A percentile compares a stretch with the other conserved stretches of the same genome.
phyloP scores from a whole-genome alignment of 2,113 vertebrate species.

The Steatornis caripensis region DNA sequence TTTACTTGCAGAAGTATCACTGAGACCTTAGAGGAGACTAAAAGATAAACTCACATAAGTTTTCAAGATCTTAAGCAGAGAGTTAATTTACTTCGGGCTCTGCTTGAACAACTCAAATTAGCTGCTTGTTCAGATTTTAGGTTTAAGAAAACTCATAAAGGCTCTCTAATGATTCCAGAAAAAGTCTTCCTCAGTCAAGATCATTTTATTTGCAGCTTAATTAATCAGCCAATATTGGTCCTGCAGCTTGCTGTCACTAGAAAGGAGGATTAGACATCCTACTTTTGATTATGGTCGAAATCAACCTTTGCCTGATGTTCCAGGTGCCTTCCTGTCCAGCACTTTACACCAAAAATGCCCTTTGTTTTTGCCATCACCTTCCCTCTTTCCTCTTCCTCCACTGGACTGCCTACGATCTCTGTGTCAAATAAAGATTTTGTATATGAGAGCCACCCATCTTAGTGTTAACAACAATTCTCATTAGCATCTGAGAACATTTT shows the following conservation, averaged over 20 bases:
- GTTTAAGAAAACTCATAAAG: not conserved
- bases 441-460: not conserved
- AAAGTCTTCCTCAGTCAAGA: not conserved
- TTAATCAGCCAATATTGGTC: not conserved
- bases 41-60: not conserved
- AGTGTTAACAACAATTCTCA: not conserved
- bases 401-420: not conserved
- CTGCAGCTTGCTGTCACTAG: not conserved
- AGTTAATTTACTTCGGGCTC: not conserved
- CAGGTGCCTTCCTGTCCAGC: not conserved
- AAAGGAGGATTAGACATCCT: not conserved
- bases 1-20: not conserved
- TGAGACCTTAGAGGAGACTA: not conserved
- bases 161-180: not conserved
- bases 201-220: not conserved
- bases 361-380: not conserved
- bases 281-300: not conserved
- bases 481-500: not conserved
- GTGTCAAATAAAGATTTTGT: not conserved
- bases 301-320: not conserved
- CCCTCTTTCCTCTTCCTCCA: not conserved
- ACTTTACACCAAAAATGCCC: not conserved
- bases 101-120: not conserved
- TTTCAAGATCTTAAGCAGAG: not conserved
- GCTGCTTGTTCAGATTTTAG: not conserved